phyloP scores from a whole-genome alignment of 2,797 vertebrate species.

The Carcharodon carcharias region DNA sequence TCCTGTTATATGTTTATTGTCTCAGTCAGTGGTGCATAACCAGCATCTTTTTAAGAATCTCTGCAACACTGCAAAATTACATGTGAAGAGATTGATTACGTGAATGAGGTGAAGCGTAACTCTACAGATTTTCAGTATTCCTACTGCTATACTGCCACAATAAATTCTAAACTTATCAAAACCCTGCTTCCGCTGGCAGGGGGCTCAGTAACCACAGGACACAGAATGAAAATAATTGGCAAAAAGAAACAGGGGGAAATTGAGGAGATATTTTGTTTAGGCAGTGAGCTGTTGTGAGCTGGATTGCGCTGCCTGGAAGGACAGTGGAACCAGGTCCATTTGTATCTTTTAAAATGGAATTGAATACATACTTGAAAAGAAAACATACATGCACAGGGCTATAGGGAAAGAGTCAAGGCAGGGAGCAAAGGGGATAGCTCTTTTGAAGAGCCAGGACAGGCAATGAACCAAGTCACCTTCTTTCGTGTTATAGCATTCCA shows the following conservation, averaged over 20 bases:
- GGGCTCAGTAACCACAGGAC: neutral
- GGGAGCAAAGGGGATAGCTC: neutral
- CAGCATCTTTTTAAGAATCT: neutral
- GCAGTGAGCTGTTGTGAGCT: neutral
- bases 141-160: neutral
- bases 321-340: neutral
- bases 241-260: neutral
- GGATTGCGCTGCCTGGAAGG: neutral
- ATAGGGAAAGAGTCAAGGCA: neutral
- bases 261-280: neutral
- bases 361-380: neutral
- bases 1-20: neutral
- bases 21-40: neutral
- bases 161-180: neutral
- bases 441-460: neutral
- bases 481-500: neutral
- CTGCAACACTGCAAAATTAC: neutral
- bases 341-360: neutral
- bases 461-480: neutral
- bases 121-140: neutral
- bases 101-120: neutral
- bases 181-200: neutral
- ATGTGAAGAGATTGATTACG: neutral
- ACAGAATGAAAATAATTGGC: neutral
- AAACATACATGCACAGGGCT: neutral